Evolutionary conservation across 2,888 invertebrate genomes (phyloP).

Genomic region (Tiliacea aurago): DNA sequence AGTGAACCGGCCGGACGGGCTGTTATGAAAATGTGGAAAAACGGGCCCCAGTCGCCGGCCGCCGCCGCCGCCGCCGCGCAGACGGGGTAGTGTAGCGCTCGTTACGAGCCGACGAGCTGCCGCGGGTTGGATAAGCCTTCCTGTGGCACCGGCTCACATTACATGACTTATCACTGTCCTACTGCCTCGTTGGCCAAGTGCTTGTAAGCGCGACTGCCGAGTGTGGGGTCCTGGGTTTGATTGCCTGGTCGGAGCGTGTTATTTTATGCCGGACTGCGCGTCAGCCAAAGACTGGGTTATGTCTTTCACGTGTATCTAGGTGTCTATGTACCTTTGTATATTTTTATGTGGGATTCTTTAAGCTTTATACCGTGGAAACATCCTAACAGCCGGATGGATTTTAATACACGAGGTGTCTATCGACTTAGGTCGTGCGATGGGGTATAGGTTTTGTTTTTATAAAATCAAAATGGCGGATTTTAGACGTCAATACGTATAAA

Average conservation of each 20-base stretch:
- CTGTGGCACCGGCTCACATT: not conserved
- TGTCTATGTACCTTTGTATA: too few species aligned
- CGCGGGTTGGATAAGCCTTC: not conserved
- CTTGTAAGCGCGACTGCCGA: not conserved
- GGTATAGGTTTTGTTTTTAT: not conserved
- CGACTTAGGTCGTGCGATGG: too few species aligned
- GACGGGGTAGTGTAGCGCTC: not conserved
- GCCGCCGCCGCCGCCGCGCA: not conserved
- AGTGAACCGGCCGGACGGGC: not conserved
- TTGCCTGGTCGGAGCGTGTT: not conserved
- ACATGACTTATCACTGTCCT: not conserved
- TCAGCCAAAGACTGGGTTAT: too few species aligned
- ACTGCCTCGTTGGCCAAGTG: not conserved
- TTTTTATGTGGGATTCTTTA: not conserved
- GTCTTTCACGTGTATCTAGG: too few species aligned
- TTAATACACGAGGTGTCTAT: too few species aligned
- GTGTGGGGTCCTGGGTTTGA: not conserved
- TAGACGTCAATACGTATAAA: too few species aligned
- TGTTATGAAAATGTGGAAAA: constrained; percentile 41
- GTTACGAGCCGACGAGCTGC: not conserved
- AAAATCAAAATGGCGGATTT: too few species aligned
- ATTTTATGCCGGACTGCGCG: too few species aligned
- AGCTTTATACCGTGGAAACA: not conserved
- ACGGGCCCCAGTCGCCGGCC: constrained; percentile 1
- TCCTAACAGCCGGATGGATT: not conserved